Conservation (phyloP, 2,797 vertebrate species). For the Choloepus didactylus region DNA sequence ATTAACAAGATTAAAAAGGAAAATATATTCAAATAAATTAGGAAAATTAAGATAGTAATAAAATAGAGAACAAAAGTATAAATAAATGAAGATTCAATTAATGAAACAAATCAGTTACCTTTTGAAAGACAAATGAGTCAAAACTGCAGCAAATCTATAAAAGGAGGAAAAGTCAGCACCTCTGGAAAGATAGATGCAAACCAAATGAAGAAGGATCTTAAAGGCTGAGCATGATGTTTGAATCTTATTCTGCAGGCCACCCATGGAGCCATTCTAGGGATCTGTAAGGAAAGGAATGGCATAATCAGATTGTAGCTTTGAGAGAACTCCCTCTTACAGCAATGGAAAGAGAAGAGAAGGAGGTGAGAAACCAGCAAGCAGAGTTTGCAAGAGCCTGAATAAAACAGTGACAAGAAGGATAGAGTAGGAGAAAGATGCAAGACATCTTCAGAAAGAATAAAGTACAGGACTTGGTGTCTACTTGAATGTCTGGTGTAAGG, state of each 20-base stretch:
- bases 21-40: constrained; percentile 39
- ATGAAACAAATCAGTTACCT: neutral
- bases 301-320: neutral
- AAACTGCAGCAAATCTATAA: constrained; percentile 21
- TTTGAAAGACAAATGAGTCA: constrained; percentile 17
- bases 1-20: neutral
- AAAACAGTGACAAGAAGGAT: neutral
- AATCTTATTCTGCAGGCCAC: neutral
- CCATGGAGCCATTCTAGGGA: neutral
- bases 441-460: constrained; percentile 13
- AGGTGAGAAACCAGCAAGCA: neutral
- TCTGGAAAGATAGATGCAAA: neutral
- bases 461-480: neutral
- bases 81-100: constrained; percentile 2
- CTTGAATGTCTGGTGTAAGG: neutral
- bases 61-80: neutral
- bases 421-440: neutral
- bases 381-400: neutral
- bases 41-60: neutral
- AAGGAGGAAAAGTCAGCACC: neutral
- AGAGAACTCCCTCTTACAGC: neutral
- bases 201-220: neutral
- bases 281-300: neutral
- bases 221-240: neutral
- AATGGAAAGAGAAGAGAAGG: neutral